A percentile compares a stretch with the other conserved stretches of the same genome.
Evolutionary conservation across 2,113 vertebrate genomes (phyloP).

Genomic region (Jacana jacana): DNA sequence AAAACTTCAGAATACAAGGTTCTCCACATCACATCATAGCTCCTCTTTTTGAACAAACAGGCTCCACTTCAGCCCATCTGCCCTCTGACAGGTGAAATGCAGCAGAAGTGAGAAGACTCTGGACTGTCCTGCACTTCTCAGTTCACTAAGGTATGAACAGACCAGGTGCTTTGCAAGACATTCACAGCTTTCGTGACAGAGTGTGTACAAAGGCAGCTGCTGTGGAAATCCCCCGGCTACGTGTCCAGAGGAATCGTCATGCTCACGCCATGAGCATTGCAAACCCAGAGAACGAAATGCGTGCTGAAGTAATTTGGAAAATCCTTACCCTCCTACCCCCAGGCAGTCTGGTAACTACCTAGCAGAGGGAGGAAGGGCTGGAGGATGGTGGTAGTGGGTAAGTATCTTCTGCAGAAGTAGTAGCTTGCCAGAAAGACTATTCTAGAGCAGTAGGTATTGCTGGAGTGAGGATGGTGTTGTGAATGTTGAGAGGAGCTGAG

Average conservation of each 20-base stretch:
- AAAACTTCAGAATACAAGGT: neutral
- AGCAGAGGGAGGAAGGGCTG: neutral
- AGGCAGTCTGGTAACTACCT: neutral
- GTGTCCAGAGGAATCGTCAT: neutral
- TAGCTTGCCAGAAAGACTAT: neutral
- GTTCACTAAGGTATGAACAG: neutral
- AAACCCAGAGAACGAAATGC: neutral
- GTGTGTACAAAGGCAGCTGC: neutral
- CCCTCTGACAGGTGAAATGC: neutral
- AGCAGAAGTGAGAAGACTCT: neutral
- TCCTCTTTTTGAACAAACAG: neutral
- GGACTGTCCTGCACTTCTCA: neutral
- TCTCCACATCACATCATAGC: fast-evolving
- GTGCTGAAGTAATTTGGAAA: neutral
- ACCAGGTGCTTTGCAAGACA: neutral
- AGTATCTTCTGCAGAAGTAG: neutral
- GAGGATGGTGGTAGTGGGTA: fast-evolving
- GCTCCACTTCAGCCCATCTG: neutral
- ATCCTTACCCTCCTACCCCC: neutral
- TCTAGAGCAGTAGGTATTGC: fast-evolving
- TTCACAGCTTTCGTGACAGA: fast-evolving
- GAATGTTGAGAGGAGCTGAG: neutral
- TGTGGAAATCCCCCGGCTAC: neutral
- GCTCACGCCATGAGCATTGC: neutral
- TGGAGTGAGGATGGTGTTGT: neutral